Evolutionary conservation across 2,797 vertebrate genomes (phyloP), one percentile per base, ranked within the genome.

Genomic region (Ctenosaura bakeri): DNA sequence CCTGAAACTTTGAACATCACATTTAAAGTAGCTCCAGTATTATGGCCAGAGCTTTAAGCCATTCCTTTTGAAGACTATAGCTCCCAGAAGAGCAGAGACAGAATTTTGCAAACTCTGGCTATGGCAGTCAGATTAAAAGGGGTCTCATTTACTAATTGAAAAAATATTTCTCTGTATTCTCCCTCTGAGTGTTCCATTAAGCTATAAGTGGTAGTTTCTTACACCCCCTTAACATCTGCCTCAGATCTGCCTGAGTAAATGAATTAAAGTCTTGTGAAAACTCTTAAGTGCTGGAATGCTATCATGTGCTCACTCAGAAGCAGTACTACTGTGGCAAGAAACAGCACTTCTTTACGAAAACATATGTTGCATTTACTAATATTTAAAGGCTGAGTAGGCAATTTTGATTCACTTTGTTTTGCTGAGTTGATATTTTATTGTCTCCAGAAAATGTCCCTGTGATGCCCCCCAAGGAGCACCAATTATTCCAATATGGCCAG

Each of bases 381-480:
- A 2, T 92, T 88, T 91, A 87, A 7, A 42, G 12, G 6, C 38
- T 90, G 18, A 32, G 29, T 46, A 24, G 24, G 6, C 0, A 8
- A 0, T 9, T 62, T 16, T 64, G 4, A 35, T 56, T 22, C 71
- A 20, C 0, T 62, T 46, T 38, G 12, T 78, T 32, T 54, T 77
- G 80, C 35, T 52, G 89, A 91, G 13, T 1, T 0, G 84, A 83
- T 62, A 46, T 1, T 20, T 91, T 69, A 20, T 22, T n/a, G 1
- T 13, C 89, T 94, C 91, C 87, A 82, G 93, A 90, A 93, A 88
- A 90, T 29, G 89, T 32, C 29, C 8, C 59, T 86, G 42, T 22
- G 73, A 35, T 74, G 86, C 62, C n/a, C 87, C 87, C 90, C 80
- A 91, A 4, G 32, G 50, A 88, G 2, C 74, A 90, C 83, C 16